phyloP scores from a whole-genome alignment of 2,888 invertebrate species.

The Plagodis pulveraria region DNA sequence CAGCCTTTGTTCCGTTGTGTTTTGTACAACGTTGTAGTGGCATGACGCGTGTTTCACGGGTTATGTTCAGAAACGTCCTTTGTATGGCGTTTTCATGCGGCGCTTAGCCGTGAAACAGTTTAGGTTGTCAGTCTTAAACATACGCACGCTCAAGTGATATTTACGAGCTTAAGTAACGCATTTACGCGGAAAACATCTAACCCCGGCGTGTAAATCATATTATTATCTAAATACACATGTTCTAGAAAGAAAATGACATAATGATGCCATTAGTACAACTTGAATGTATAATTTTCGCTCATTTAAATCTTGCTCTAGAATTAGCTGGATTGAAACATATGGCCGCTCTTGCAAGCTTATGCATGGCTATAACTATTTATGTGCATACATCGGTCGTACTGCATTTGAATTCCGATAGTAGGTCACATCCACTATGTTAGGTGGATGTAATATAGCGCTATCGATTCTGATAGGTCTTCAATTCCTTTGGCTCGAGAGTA shows the following conservation, averaged over 20 bases:
- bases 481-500: slow-evolving; percentile 49
- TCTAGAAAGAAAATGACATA: slow-evolving; percentile 36
- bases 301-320: slow-evolving; percentile 38
- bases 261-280: slow-evolving; percentile 32
- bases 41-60: slow-evolving; percentile 32
- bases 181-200: slow-evolving; percentile 28
- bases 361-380: slow-evolving; percentile 38
- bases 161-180: slow-evolving; percentile 12
- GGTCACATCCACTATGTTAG: slow-evolving; percentile 57
- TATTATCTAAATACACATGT: slow-evolving; percentile 30
- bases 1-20: slow-evolving; percentile 29
- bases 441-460: slow-evolving; percentile 50
- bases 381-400: slow-evolving; percentile 33
- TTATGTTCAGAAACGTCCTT: slow-evolving; percentile 22
- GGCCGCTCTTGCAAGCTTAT: slow-evolving; percentile 44
- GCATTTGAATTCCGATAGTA: slow-evolving; percentile 50
- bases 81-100: slow-evolving; percentile 17
- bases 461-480: slow-evolving; percentile 59
- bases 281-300: slow-evolving; percentile 41
- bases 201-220: slow-evolving; percentile 25
- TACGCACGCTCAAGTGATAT: slow-evolving; percentile 3
- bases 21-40: slow-evolving; percentile 10
- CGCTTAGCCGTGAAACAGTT: neutral
- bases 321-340: slow-evolving; percentile 39
- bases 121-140: slow-evolving; percentile 7